Evolutionary conservation across 2,888 invertebrate genomes (phyloP).

Genomic region (Caenorhabditis sp.): DNA sequence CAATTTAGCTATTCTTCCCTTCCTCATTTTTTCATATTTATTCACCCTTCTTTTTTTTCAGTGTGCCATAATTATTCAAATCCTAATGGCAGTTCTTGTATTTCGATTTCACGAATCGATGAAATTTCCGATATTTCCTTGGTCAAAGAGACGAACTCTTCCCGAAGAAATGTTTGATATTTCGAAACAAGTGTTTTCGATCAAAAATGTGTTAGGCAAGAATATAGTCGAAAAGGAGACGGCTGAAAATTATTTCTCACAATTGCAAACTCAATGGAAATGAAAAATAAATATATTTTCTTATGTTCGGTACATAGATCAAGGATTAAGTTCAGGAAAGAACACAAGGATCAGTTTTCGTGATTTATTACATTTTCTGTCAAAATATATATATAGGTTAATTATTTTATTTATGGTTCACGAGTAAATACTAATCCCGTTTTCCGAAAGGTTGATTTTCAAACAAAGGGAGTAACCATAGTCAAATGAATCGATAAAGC

Average conservation of each 20-base stretch:
- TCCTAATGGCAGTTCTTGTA: slow-evolving; percentile 32
- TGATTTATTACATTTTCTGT: too few relatives aligned
- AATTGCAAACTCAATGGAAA: slow-evolving; percentile 30
- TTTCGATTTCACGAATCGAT: slow-evolving; percentile 32
- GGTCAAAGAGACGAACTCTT: not conserved
- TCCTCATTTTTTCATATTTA: too few relatives aligned
- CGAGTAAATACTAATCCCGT: too few relatives aligned
- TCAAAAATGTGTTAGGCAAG: slow-evolving; percentile 37
- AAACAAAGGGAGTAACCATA: too few relatives aligned
- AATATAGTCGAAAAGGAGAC: slow-evolving; percentile 22
- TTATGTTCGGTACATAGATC: not conserved
- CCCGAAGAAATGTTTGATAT: not conserved
- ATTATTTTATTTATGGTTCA: too few relatives aligned
- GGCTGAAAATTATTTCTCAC: slow-evolving; percentile 26
- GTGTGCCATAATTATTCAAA: slow-evolving; percentile 37
- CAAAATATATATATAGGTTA: too few relatives aligned
- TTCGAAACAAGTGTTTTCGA: slow-evolving; percentile 15
- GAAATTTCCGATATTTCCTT: slow-evolving; percentile 11
- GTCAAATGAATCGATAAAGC: too few relatives aligned
- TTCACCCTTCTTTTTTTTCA: slow-evolving; percentile 9
- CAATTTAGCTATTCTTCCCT: too few relatives aligned
- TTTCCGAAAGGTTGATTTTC: too few relatives aligned
- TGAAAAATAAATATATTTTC: not conserved
- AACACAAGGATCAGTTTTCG: too few relatives aligned
- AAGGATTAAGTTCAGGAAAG: too few relatives aligned